Percentiles rank a stretch among this genome's conserved stretches.
These are phyloP conservation scores for Percopsis omiscomaycus DNA, from an alignment of 2,797 vertebrate species.

Conservation along the genomic window DNA sequence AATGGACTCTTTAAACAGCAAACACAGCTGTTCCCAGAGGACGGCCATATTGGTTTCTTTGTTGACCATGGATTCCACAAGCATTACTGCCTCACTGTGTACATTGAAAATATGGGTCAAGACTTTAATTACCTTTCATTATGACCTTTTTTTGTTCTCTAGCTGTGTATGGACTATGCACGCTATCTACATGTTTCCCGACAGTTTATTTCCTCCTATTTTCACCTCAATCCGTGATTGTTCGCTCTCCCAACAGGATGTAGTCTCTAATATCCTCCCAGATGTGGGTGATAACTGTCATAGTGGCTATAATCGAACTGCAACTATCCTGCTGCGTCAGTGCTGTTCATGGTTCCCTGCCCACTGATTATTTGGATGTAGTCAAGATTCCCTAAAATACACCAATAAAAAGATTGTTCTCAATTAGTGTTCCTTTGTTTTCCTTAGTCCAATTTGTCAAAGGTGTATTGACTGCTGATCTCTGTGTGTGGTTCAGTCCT, in stretches of 20 bases:
- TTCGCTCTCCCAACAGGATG: conserved; percentile 72
- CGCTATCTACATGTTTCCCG: conserved; percentile 54
- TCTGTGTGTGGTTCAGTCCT: too few species aligned
- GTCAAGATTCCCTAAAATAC: conserved; percentile 67
- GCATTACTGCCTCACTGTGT: conserved; percentile 34
- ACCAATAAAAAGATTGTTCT: conserved; percentile 76
- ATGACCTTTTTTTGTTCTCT: conserved; percentile 47
- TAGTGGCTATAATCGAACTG: conserved; percentile 74
- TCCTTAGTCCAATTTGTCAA: neutral
- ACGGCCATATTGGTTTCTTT: conserved; percentile 40
- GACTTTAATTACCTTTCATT: conserved; percentile 48
- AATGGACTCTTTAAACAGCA: conserved; percentile 12
- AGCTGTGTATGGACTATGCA: conserved; percentile 64
- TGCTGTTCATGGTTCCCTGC: conserved; percentile 72
- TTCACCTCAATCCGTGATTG: conserved; percentile 65
- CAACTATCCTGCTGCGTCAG: conserved; percentile 75
- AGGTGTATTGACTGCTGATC: too few species aligned
- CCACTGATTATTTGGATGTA: conserved; percentile 68
- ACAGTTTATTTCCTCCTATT: conserved; percentile 55
- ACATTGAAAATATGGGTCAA: conserved; percentile 45
- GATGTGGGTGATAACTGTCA: conserved; percentile 70
- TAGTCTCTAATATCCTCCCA: conserved; percentile 67
- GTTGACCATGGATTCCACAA: conserved; percentile 50
- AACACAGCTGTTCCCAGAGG: conserved; percentile 4
- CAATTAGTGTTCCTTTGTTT: conserved; percentile 46